Conservation (phyloP, 2,113 vertebrate species). For the Cinclus cinclus region DNA sequence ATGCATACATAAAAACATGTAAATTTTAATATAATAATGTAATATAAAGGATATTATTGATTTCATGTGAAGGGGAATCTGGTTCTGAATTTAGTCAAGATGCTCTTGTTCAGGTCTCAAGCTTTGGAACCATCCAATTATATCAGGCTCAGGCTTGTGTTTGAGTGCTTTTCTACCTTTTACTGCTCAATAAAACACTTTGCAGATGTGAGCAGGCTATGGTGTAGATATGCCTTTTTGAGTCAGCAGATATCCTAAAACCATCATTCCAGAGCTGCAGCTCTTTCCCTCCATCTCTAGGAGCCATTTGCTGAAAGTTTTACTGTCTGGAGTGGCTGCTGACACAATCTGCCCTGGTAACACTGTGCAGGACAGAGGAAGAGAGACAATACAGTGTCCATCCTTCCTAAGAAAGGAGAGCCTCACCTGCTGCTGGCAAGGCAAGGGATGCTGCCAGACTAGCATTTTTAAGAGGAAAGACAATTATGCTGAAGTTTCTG, state of each 20-base stretch:
- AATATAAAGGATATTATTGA: neutral
- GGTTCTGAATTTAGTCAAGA: neutral
- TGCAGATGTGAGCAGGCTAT: neutral
- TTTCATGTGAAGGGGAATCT: neutral
- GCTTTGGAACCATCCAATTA: neutral
- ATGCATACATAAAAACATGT: neutral
- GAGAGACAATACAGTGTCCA: accelerated
- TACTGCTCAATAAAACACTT: slow-evolving; percentile 9
- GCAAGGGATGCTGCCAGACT: neutral
- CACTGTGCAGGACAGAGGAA: neutral
- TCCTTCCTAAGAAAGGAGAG: neutral
- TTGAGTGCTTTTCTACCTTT: slow-evolving; percentile 21
- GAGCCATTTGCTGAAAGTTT: neutral
- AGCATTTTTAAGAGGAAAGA: neutral
- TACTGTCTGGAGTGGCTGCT: neutral
- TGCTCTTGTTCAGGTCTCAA: neutral
- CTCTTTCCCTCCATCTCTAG: neutral
- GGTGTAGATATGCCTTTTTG: neutral
- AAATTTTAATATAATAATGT: neutral
- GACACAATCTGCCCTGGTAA: neutral
- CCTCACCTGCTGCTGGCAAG: neutral
- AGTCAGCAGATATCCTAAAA: neutral
- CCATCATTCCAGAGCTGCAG: neutral
- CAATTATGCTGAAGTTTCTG: neutral
- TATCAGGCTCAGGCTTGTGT: neutral